phyloP scores from a whole-genome alignment of 2,797 vertebrate species.

The Phoxinus dragarum region DNA sequence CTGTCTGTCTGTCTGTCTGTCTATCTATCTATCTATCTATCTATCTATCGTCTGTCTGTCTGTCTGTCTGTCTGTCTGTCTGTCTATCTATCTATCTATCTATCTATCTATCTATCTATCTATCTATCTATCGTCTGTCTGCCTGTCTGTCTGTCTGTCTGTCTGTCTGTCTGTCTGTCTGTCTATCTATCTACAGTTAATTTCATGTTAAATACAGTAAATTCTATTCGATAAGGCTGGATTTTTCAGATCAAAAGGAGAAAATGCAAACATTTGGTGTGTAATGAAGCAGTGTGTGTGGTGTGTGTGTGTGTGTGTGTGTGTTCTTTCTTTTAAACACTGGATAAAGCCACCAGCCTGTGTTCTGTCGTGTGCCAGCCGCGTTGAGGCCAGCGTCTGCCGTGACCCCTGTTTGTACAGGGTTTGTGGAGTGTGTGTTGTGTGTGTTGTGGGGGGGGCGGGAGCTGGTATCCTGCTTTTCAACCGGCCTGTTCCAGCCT shows the following conservation, averaged over 20 bases:
- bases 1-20: accelerated
- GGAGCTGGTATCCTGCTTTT: constrained; percentile 74
- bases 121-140: too few relatives aligned
- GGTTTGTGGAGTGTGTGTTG: constrained; percentile 42
- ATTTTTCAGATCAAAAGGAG: constrained; percentile 36
- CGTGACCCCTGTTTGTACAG: constrained; percentile 59
- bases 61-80: accelerated
- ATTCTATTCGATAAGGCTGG: constrained; percentile 16
- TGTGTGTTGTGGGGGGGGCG: constrained; percentile 15
- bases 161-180: too few relatives aligned
- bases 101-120: too few relatives aligned
- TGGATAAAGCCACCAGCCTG: constrained; percentile 47
- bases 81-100: too few relatives aligned
- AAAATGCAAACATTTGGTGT: constrained; percentile 24
- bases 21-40: too few relatives aligned
- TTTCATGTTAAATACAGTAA: neutral
- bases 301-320: constrained; percentile 1
- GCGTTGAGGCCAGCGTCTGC: constrained; percentile 55
- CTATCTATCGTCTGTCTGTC: too few relatives aligned
- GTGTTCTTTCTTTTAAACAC: constrained; percentile 44
- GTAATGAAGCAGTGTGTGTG: constrained; percentile 55
- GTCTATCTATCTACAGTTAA: neutral
- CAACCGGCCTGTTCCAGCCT: constrained; percentile 75
- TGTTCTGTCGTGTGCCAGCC: constrained; percentile 61
- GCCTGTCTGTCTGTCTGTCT: accelerated